Percentiles rank a stretch among this genome's conserved stretches.
Conservation (phyloP, 2,797 vertebrate species). For the Tokudaia tokunoshimensis region DNA sequence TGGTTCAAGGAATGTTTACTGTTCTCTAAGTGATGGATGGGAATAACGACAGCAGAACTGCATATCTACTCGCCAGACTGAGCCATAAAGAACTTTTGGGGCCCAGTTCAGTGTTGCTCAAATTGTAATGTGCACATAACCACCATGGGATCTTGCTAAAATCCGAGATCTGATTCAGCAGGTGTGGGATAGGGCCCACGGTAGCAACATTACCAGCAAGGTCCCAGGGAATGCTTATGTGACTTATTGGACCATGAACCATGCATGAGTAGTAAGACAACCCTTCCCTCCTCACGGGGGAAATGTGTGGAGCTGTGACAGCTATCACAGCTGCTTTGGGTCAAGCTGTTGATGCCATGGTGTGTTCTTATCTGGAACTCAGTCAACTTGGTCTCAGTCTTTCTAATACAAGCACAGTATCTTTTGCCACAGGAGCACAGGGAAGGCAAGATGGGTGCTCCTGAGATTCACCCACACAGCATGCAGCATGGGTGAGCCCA, state of each 20-base stretch:
- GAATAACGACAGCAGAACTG: not conserved
- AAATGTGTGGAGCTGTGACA: rapidly evolving
- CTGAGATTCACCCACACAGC: constrained; percentile 28
- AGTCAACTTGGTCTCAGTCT: not conserved
- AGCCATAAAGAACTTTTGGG: not conserved
- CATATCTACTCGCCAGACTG: not conserved
- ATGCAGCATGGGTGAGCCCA: constrained; percentile 15
- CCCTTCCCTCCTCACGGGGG: rapidly evolving
- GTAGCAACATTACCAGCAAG: not conserved
- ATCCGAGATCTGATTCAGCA: not conserved
- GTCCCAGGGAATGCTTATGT: not conserved
- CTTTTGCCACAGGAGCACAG: not conserved
- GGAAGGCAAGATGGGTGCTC: constrained; percentile 38
- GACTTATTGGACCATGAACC: not conserved
- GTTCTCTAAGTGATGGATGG: not conserved
- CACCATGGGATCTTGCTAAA: not conserved
- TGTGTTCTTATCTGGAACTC: not conserved
- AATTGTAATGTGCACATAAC: not conserved
- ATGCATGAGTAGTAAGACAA: not conserved
- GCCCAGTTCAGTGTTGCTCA: not conserved
- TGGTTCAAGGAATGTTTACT: not conserved
- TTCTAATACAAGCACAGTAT: not conserved
- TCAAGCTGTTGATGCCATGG: rapidly evolving
- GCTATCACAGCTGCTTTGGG: not conserved
- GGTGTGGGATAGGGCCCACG: rapidly evolving